Evolutionary conservation across 2,113 vertebrate species (phyloP).

Genomic region (Oreochromis spilurus): DNA sequence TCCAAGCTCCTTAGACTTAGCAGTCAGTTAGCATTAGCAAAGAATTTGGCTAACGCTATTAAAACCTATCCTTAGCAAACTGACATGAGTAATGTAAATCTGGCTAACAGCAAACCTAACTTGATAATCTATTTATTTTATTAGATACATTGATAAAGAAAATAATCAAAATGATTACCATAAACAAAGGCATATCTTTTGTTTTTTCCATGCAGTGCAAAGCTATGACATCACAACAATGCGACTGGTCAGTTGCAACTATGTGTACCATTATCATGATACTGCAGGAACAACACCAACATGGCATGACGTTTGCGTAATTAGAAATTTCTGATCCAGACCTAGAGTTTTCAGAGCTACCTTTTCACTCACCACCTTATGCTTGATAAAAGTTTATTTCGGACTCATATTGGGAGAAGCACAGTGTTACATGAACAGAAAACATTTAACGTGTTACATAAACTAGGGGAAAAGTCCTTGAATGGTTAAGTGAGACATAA

Average conservation of each 20-base stretch:
- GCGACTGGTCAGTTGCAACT: background rate
- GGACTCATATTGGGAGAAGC: background rate
- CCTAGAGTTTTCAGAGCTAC: background rate
- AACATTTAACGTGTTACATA: background rate
- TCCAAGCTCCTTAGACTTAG: background rate
- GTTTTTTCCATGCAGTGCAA: background rate
- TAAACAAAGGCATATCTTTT: background rate
- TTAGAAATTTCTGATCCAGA: rapidly evolving
- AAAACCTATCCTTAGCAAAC: background rate
- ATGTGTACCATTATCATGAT: background rate
- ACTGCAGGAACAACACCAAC: background rate
- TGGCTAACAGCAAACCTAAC: background rate
- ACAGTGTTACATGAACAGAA: background rate
- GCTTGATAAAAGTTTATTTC: background rate
- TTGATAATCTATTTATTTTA: background rate
- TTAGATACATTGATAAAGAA: background rate
- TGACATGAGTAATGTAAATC: background rate
- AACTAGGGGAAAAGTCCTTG: background rate
- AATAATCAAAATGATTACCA: background rate
- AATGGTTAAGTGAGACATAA: background rate
- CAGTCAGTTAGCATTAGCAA: background rate
- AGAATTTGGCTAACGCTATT: background rate
- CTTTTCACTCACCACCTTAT: background rate
- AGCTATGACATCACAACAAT: background rate
- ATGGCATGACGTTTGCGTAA: rapidly evolving